These are phyloP conservation scores for Epinephelus fuscoguttatus DNA, from an alignment of 2,113 vertebrate genomes.

Conservation along the genomic window DNA sequence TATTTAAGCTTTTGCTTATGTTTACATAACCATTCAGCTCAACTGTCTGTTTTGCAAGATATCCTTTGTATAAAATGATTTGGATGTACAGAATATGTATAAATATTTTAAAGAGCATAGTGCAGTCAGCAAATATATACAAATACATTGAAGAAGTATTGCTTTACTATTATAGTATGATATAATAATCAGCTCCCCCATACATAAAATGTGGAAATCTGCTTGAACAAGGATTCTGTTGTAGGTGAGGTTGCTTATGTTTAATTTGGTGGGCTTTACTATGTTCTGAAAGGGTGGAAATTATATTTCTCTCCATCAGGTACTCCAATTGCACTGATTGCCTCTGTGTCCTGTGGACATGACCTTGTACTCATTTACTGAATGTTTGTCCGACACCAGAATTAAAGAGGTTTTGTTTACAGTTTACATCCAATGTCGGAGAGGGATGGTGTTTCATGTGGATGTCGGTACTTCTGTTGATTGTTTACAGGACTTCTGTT, in stretches of 20 bases:
- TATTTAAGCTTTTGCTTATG: constrained; percentile 9
- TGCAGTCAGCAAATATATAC: constrained; percentile 22
- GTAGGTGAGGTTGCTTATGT: constrained; percentile 15
- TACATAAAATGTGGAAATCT: background rate
- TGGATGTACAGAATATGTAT: constrained; percentile 62
- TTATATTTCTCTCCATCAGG: constrained; percentile 76
- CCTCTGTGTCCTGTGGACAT: constrained; percentile 87
- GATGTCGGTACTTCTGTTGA: constrained; percentile 67
- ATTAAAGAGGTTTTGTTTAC: constrained; percentile 65
- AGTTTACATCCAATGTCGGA: constrained; percentile 57
- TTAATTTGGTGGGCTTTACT: constrained; percentile 14
- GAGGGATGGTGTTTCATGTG: constrained; percentile 38
- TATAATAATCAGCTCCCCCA: constrained; percentile 14
- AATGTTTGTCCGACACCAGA: constrained; percentile 65
- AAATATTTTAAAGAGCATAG: constrained; percentile 55
- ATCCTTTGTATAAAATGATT: constrained; percentile 39
- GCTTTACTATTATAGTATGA: constrained; percentile 18
- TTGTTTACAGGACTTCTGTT: constrained; percentile 64
- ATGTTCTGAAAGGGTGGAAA: constrained; percentile 44
- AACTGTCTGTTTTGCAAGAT: constrained; percentile 49
- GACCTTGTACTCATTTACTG: constrained; percentile 63
- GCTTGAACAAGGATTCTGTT: constrained; percentile 54
- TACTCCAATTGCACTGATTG: constrained; percentile 81
- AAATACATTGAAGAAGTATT: constrained; percentile 16
- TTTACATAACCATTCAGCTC: constrained; percentile 55